These are phyloP conservation scores for Manis crassicaudata DNA, from an alignment of 2,797 vertebrate genomes.

Conservation along the genomic window DNA sequence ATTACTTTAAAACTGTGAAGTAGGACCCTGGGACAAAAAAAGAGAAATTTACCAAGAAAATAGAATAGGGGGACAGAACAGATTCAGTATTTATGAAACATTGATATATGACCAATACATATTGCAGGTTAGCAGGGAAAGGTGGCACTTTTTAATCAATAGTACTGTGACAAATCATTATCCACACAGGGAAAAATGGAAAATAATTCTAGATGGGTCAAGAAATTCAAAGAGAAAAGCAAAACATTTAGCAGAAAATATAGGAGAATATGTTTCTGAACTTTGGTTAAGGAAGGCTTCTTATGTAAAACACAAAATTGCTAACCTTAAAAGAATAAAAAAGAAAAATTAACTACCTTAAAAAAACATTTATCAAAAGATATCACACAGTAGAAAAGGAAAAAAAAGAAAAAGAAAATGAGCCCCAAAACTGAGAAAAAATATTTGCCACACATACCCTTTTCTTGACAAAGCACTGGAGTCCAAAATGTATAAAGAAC, in stretches of 20 bases:
- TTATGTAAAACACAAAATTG: neutral
- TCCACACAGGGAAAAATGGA: neutral
- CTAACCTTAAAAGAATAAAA: neutral
- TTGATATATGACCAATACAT: neutral
- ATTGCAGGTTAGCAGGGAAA: neutral
- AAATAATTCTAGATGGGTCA: neutral
- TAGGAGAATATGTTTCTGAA: neutral
- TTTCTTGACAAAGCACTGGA: neutral
- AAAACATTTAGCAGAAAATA: neutral
- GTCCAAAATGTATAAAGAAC: neutral
- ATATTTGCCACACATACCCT: neutral
- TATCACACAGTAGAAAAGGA: neutral
- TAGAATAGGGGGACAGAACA: neutral
- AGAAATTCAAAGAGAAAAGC: neutral
- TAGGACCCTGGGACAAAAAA: neutral
- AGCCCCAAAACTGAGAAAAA: neutral
- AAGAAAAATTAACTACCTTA: neutral
- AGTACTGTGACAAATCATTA: neutral
- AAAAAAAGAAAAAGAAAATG: neutral
- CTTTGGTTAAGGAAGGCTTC: neutral
- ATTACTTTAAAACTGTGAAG: neutral
- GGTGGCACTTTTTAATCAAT: neutral
- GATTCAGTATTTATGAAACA: neutral
- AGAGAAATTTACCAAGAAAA: neutral
- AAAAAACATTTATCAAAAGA: slow-evolving; percentile 3